A percentile compares a stretch with the other conserved stretches of the same genome.
Evolutionary conservation across 2,888 invertebrate species (phyloP).

Genomic region (Miltochrista miniata): DNA sequence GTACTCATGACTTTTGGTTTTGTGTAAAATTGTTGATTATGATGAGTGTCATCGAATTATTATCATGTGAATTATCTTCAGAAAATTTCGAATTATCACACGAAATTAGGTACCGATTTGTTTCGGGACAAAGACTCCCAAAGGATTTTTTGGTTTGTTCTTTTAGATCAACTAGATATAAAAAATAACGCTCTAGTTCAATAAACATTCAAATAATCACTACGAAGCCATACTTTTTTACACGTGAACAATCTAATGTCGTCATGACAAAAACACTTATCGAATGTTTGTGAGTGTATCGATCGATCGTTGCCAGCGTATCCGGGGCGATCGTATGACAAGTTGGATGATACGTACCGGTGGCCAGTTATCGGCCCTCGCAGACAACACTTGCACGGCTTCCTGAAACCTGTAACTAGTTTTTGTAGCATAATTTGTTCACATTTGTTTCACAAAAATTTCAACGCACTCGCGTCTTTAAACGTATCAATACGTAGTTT

Average conservation of each 20-base stretch:
- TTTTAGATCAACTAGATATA: background rate
- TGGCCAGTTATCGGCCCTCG: conserved; percentile 44
- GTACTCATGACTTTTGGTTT: background rate
- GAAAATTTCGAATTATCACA: too few relatives aligned
- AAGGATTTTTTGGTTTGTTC: background rate
- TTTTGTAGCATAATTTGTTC: conserved; percentile 59
- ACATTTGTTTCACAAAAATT: conserved; percentile 47
- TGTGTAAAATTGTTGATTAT: background rate
- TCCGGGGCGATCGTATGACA: conserved; percentile 42
- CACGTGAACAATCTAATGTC: conserved; percentile 1
- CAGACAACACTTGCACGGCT: conserved; percentile 65
- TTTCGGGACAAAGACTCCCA: too few relatives aligned
- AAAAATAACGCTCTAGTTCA: too few relatives aligned
- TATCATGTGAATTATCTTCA: background rate
- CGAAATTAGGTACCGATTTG: too few relatives aligned
- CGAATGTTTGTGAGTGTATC: conserved; percentile 42
- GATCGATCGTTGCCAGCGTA: conserved; percentile 38
- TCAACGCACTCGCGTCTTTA: too few relatives aligned
- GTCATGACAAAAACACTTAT: conserved; percentile 15
- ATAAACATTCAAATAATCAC: background rate
- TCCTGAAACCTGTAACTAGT: conserved; percentile 72
- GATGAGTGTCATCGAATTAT: background rate
- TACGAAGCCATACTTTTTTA: background rate
- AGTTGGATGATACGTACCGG: conserved; percentile 35
- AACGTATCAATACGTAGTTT: too few relatives aligned